Percentiles rank a stretch among this genome's conserved stretches.
Conservation (phyloP, 2,888 invertebrate species). For the Dendrolimus pini region DNA sequence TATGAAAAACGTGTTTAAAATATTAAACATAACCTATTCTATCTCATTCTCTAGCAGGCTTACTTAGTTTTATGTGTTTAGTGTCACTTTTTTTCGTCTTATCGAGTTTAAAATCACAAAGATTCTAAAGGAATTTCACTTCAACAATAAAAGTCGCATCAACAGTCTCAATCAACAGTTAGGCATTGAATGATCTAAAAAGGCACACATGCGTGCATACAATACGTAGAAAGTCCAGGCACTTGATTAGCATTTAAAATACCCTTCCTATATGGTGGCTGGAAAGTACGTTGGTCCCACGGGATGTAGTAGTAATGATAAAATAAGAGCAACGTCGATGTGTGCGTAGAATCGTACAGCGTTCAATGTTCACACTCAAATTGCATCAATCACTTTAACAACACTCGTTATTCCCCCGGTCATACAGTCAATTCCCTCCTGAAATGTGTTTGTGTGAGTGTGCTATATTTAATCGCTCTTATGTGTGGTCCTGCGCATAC, state of each 20-base stretch:
- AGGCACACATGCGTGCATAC: constrained; percentile 31
- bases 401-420: constrained; percentile 52
- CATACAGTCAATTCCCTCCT: constrained; percentile 50
- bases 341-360: constrained; percentile 33
- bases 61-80: no score
- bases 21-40: no score
- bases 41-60: no score
- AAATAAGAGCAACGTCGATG: constrained; percentile 53
- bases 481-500: constrained; percentile 55
- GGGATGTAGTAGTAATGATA: constrained; percentile 67
- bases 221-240: constrained; percentile 40
- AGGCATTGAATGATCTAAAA: constrained; percentile 32
- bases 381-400: constrained; percentile 66
- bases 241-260: constrained; percentile 57
- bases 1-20: no score
- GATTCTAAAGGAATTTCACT: no score
- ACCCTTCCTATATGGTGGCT: constrained; percentile 47
- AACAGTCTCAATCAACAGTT: constrained; percentile 36
- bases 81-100: no score
- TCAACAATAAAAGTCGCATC: constrained; percentile 9
- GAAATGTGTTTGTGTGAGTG: constrained; percentile 42
- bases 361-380: constrained; percentile 37
- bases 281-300: constrained; percentile 62
- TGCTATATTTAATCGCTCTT: constrained; percentile 66
- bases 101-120: no score